Conservation (phyloP, 1,140 invertebrate species). For the Pachypeltis micranthus region DNA sequence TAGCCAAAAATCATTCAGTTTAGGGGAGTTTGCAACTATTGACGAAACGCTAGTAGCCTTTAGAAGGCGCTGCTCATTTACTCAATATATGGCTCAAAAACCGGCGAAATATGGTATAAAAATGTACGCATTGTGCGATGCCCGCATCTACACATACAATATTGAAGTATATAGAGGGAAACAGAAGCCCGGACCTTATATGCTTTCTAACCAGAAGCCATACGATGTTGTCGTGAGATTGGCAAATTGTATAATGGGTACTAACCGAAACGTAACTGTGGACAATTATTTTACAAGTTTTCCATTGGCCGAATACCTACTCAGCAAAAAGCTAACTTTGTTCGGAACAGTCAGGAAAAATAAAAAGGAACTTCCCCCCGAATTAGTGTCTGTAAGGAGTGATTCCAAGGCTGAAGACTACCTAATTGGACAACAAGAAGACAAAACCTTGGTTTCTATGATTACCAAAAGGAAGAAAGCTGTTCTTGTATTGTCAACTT, state of each 20-base stretch:
- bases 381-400: slow-evolving; percentile 30
- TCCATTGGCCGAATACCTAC: slow-evolving; percentile 27
- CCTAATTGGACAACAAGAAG: no score
- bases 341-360: slow-evolving; percentile 22
- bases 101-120: slow-evolving; percentile 34
- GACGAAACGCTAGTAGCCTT: slow-evolving; percentile 36
- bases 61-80: slow-evolving; percentile 34
- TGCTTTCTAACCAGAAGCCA: slow-evolving; percentile 27
- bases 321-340: slow-evolving; percentile 26
- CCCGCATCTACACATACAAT: slow-evolving; percentile 28
- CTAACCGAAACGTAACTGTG: slow-evolving; percentile 33
- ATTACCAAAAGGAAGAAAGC: no score
- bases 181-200: slow-evolving; percentile 31
- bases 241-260: slow-evolving; percentile 20
- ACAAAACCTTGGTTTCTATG: no score
- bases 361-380: slow-evolving; percentile 25
- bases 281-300: slow-evolving; percentile 36
- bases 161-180: slow-evolving; percentile 33
- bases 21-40: slow-evolving; percentile 31
- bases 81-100: slow-evolving; percentile 35
- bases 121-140: slow-evolving; percentile 25
- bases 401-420: no score
- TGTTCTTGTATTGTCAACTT: no score
- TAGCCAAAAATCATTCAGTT: slow-evolving; percentile 31
- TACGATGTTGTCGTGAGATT: slow-evolving; percentile 27